Percentiles rank a stretch among this genome's conserved stretches.
These are phyloP conservation scores for Drosophila parthenogenetica DNA, from an alignment of 2,888 invertebrate species.

Conservation along the genomic window DNA sequence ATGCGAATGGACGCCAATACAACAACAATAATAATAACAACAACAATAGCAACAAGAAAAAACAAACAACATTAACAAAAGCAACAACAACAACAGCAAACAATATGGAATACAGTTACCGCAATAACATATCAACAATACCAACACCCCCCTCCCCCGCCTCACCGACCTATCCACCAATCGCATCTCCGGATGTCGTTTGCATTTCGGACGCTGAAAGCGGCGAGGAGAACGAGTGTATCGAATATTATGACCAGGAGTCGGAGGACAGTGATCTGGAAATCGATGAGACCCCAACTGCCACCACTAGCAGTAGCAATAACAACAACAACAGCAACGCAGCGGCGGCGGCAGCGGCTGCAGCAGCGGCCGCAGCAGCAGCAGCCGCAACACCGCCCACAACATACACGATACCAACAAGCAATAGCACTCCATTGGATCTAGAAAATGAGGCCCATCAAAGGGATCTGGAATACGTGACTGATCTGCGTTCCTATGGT, in stretches of 20 bases:
- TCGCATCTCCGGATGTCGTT: slow-evolving; percentile 49
- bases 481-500: slow-evolving; percentile 70
- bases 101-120: slow-evolving; percentile 59
- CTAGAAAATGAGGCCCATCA: slow-evolving; percentile 67
- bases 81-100: slow-evolving; percentile 17
- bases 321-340: slow-evolving; percentile 28
- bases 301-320: slow-evolving; percentile 46
- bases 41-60: slow-evolving; percentile 56
- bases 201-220: slow-evolving; percentile 71
- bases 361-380: slow-evolving; percentile 47
- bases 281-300: slow-evolving; percentile 26
- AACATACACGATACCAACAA: slow-evolving; percentile 45
- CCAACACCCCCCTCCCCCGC: slow-evolving; percentile 66
- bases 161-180: slow-evolving; percentile 51
- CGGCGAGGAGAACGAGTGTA: slow-evolving; percentile 39
- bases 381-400: slow-evolving; percentile 34
- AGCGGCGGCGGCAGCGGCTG: slow-evolving; percentile 48
- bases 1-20: slow-evolving; percentile 41
- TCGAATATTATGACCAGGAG: slow-evolving; percentile 63
- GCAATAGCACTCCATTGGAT: slow-evolving; percentile 63
- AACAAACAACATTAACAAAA: slow-evolving; percentile 28
- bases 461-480: slow-evolving; percentile 64
- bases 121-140: slow-evolving; percentile 55
- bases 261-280: slow-evolving; percentile 69
- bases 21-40: slow-evolving; percentile 52